Conservation (phyloP, 2,888 invertebrate genomes). For the Falcaria lacertinaria region DNA sequence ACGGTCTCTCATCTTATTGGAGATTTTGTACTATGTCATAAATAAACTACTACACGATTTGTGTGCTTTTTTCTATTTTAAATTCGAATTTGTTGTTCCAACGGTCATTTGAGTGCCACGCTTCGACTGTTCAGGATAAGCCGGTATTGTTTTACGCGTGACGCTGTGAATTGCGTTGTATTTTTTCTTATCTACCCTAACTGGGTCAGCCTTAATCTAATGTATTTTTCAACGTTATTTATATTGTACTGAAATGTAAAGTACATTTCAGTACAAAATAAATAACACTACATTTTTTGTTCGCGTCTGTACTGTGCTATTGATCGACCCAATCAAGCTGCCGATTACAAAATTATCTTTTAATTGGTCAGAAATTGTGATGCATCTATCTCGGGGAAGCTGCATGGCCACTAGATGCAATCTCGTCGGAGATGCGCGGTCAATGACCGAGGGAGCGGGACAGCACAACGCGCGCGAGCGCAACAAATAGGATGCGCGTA, state of each 20-base stretch:
- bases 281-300: too few relatives aligned
- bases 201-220: slow-evolving; percentile 58
- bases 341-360: slow-evolving; percentile 51
- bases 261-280: too few relatives aligned
- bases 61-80: slow-evolving; percentile 46
- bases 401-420: slow-evolving; percentile 76
- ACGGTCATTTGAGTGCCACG: slow-evolving; percentile 44
- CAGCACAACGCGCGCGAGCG: slow-evolving; percentile 45
- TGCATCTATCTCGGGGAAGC: slow-evolving; percentile 71
- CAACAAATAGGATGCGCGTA: slow-evolving; percentile 68
- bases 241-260: not conserved
- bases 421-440: slow-evolving; percentile 75
- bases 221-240: slow-evolving; percentile 37
- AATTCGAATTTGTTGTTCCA: slow-evolving; percentile 61
- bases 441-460: slow-evolving; percentile 67
- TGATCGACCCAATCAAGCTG: slow-evolving; percentile 4
- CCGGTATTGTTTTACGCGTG: slow-evolving; percentile 15
- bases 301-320: not conserved
- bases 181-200: slow-evolving; percentile 60
- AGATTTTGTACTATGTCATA: slow-evolving; percentile 64
- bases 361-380: slow-evolving; percentile 71
- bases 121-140: slow-evolving; percentile 23
- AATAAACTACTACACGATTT: slow-evolving; percentile 61
- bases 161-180: slow-evolving; percentile 40
- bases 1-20: slow-evolving; percentile 53